Evolutionary conservation across 2,888 invertebrate genomes (phyloP).

Genomic region (Caenorhabditis sp.): DNA sequence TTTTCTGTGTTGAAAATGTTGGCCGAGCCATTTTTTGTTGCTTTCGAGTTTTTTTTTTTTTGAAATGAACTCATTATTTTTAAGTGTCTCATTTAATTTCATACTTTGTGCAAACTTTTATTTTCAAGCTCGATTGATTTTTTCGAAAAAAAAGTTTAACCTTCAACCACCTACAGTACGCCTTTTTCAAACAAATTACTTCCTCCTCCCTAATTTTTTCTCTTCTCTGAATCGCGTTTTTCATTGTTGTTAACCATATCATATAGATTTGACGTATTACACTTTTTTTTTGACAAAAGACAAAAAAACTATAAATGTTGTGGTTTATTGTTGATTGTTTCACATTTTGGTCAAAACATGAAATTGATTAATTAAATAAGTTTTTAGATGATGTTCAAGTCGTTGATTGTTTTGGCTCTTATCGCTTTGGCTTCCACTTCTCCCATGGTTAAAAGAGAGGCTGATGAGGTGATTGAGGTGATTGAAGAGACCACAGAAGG

Average conservation of each 20-base stretch:
- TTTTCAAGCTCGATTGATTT: too few relatives aligned
- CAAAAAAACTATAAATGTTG: not conserved
- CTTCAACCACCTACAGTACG: too few relatives aligned
- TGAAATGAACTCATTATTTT: not conserved
- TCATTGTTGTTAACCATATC: not conserved
- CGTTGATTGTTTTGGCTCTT: not conserved
- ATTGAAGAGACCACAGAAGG: not conserved
- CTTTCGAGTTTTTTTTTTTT: not conserved
- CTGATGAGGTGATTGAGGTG: not conserved
- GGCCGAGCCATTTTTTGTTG: not conserved
- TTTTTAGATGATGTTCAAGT: not conserved
- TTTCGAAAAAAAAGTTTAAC: too few relatives aligned
- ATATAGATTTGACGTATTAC: not conserved
- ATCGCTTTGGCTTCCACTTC: not conserved
- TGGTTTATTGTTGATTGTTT: not conserved
- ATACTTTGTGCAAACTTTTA: too few relatives aligned
- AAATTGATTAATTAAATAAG: not conserved
- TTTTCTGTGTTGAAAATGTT: not conserved
- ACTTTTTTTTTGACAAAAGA: not conserved
- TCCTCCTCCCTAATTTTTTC: not conserved
- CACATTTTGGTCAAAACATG: not conserved
- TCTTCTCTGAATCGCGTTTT: not conserved
- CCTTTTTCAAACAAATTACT: not conserved
- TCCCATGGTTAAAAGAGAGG: not conserved
- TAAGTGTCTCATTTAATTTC: not conserved